A percentile compares a stretch with the other conserved stretches of the same genome.
These are phyloP conservation scores for Bellardia pandia DNA, from an alignment of 2,888 invertebrate species.

Conservation along the genomic window DNA sequence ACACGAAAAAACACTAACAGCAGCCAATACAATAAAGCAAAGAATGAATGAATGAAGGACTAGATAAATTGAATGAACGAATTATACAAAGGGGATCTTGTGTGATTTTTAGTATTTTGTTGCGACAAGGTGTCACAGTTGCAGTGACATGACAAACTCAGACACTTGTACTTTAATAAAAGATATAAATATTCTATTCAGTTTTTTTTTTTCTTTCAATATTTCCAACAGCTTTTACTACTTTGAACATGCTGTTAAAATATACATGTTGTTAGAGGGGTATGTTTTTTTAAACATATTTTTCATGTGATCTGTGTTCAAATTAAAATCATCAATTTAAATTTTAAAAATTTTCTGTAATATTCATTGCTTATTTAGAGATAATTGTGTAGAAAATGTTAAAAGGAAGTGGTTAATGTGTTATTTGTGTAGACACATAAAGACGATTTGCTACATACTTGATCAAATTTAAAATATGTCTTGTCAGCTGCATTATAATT, in stretches of 20 bases:
- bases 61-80: neutral
- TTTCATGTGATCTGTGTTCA: conserved; percentile 12
- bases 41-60: conserved; percentile 16
- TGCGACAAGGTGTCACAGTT: conserved; percentile 68
- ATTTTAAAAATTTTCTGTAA: conserved; percentile 3
- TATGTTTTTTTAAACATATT: neutral
- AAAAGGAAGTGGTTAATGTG: neutral
- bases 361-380: neutral
- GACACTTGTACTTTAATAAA: neutral
- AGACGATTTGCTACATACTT: too few species aligned
- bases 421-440: too few species aligned
- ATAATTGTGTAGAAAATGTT: conserved; percentile 12
- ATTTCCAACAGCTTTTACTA: neutral
- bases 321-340: conserved; percentile 36
- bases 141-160: conserved; percentile 50
- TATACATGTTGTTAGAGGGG: neutral
- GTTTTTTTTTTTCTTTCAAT: neutral
- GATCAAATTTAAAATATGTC: too few species aligned
- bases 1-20: conserved; percentile 17
- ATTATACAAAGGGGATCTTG: conserved; percentile 50
- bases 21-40: conserved; percentile 48
- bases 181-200: neutral
- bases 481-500: too few species aligned
- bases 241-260: neutral
- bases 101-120: conserved; percentile 68